Conservation (phyloP, 2,797 vertebrate genomes). For the Acanthurus tractus region DNA sequence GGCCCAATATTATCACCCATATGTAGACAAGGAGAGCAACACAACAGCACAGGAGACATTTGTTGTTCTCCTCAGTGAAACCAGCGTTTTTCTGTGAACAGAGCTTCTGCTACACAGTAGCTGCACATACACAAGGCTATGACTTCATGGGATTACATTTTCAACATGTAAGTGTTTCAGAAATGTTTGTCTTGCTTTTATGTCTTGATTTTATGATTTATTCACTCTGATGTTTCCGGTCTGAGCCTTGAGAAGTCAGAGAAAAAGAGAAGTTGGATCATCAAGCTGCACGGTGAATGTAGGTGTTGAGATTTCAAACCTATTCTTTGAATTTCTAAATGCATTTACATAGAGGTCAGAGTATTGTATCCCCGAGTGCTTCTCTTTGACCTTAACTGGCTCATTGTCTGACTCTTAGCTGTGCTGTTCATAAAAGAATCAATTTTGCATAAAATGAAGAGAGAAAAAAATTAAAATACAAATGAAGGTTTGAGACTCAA, state of each 20-base stretch:
- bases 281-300: background rate
- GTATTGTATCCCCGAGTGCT: background rate
- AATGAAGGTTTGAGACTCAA: background rate
- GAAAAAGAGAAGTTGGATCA: background rate
- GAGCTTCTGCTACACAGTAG: slow-evolving; percentile 22
- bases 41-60: slow-evolving; percentile 73
- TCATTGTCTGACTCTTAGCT: background rate
- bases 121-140: background rate
- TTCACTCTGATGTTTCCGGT: background rate
- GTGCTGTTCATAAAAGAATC: background rate
- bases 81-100: slow-evolving; percentile 48
- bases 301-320: background rate
- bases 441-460: slow-evolving; percentile 6
- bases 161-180: background rate
- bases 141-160: background rate
- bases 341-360: background rate
- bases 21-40: slow-evolving; percentile 76
- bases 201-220: background rate
- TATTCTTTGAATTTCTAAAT: background rate
- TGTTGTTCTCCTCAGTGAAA: slow-evolving; percentile 55
- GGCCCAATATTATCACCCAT: slow-evolving; percentile 79
- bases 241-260: background rate
- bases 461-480: background rate
- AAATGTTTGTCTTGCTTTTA: background rate
- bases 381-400: background rate